phyloP scores from a whole-genome alignment of 2,797 vertebrate species.

The Urocyon cinereoargenteus region DNA sequence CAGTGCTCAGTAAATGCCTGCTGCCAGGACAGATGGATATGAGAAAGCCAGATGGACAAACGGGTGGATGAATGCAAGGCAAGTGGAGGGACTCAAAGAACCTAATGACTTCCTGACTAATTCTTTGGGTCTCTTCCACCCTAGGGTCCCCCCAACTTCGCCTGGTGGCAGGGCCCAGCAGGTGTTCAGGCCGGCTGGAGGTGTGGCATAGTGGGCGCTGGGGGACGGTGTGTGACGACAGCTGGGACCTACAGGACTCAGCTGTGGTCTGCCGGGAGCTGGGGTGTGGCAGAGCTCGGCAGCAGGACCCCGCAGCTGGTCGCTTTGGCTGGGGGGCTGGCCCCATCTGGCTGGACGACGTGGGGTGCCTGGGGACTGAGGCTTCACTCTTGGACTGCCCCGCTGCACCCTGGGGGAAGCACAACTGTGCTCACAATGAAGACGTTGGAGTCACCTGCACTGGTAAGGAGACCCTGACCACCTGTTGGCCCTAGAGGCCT shows the following conservation, averaged over 20 bases:
- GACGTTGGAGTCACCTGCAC: constrained; percentile 82
- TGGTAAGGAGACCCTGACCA: constrained; percentile 61
- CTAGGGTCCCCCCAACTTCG: constrained; percentile 70
- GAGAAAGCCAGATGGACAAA: not conserved
- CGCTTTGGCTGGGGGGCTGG: constrained; percentile 81
- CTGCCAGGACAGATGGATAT: not conserved
- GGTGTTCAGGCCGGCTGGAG: constrained; percentile 84
- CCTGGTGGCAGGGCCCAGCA: constrained; percentile 72
- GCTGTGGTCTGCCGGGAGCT: constrained; percentile 82
- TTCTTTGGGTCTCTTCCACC: not conserved
- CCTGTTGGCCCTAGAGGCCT: not conserved
- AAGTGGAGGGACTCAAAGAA: not conserved
- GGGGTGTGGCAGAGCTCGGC: constrained; percentile 73
- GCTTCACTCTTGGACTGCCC: constrained; percentile 69
- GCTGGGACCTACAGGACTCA: constrained; percentile 83
- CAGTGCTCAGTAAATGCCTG: no score
- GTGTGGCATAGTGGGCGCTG: constrained; percentile 80
- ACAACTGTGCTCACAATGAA: constrained; percentile 85
- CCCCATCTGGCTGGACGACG: constrained; percentile 85
- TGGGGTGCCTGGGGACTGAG: constrained; percentile 79
- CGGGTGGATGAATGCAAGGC: not conserved
- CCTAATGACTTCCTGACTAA: fast-evolving
- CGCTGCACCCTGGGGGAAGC: constrained; percentile 77
- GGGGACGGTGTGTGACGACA: constrained; percentile 81
- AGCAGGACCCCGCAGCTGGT: constrained; percentile 56